A percentile compares a stretch with the other conserved stretches of the same genome.
phyloP scores from a whole-genome alignment of 2,113 vertebrate genomes.

The Plestiodon gilberti region DNA sequence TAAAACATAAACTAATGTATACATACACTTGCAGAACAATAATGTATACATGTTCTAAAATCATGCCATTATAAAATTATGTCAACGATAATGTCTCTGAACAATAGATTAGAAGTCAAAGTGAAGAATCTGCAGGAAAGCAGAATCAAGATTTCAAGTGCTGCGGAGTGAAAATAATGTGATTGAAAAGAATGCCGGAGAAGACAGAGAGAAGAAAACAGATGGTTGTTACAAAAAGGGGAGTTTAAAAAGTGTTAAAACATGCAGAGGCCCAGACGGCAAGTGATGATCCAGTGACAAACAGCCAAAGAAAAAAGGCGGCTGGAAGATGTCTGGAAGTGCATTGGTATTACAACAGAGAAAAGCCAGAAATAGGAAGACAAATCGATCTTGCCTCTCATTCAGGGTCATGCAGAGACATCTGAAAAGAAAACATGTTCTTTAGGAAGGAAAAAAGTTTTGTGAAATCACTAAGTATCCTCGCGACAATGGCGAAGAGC shows the following conservation, averaged over 20 bases:
- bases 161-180: slow-evolving; percentile 23
- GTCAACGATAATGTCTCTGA: not conserved
- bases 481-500: slow-evolving; percentile 10
- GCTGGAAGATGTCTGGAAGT: slow-evolving; percentile 32
- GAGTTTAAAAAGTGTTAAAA: slow-evolving; percentile 26
- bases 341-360: slow-evolving; percentile 10
- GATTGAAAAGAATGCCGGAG: slow-evolving; percentile 13
- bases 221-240: not conserved
- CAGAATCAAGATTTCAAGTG: not conserved
- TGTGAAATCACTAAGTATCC: slow-evolving; percentile 20
- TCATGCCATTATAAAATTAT: not conserved
- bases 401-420: slow-evolving; percentile 44
- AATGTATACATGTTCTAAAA: not conserved
- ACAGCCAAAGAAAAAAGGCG: slow-evolving; percentile 30
- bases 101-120: slow-evolving; percentile 32
- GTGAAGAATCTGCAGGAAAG: slow-evolving; percentile 16
- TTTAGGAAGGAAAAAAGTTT: slow-evolving; percentile 32
- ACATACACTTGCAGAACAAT: too few species aligned
- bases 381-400: slow-evolving; percentile 27
- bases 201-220: not conserved
- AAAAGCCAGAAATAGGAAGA: slow-evolving; percentile 41
- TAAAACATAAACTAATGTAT: slow-evolving; percentile 19
- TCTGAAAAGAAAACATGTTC: slow-evolving; percentile 32
- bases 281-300: slow-evolving; percentile 37
- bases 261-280: not conserved